These are phyloP conservation scores for Bombus affinis DNA, from an alignment of 1,140 invertebrate genomes.

Conservation along the genomic window DNA sequence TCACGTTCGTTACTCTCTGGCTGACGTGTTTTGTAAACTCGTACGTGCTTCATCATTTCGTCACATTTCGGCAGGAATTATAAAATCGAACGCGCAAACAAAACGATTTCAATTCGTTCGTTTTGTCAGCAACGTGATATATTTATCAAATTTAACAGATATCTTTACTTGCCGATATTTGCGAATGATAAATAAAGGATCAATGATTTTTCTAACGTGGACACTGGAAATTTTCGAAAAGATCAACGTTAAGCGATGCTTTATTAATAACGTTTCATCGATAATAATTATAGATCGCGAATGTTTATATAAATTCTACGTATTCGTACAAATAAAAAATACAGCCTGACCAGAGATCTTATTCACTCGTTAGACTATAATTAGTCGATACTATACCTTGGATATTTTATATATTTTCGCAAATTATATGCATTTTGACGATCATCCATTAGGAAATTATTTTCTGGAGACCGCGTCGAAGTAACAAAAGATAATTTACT, in stretches of 20 bases:
- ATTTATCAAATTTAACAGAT: neutral
- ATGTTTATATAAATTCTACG: too few relatives aligned
- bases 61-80: neutral
- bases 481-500: neutral
- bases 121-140: neutral
- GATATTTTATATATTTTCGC: too few relatives aligned
- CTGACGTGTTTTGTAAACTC: neutral
- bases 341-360: too few relatives aligned
- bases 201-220: neutral
- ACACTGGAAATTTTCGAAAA: too few relatives aligned
- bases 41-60: slow-evolving; percentile 8
- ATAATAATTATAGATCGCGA: neutral
- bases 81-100: neutral
- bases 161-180: neutral
- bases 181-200: neutral
- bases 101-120: slow-evolving; percentile 6
- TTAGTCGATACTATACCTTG: too few relatives aligned
- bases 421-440: neutral
- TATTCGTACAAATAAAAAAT: too few relatives aligned
- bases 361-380: too few relatives aligned
- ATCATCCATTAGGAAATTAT: neutral
- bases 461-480: too few relatives aligned
- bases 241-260: neutral
- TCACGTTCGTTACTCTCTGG: slow-evolving; percentile 10
- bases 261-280: neutral